These are phyloP conservation scores for Radopholus similis DNA, from an alignment of 1,140 invertebrate genomes.

Conservation along the genomic window DNA sequence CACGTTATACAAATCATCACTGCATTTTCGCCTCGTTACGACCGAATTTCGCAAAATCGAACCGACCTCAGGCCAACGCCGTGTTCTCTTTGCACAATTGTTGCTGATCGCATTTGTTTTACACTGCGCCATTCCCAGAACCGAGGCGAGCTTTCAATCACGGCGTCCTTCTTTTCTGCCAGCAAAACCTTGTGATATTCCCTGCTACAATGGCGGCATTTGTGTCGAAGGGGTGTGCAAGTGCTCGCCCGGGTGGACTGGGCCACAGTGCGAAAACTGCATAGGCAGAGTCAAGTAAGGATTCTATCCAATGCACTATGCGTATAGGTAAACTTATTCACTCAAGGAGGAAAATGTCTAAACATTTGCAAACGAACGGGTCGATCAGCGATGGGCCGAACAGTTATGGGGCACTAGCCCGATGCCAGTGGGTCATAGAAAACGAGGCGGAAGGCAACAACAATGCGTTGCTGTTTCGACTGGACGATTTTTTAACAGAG, in stretches of 20 bases:
- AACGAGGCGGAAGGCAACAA: slow-evolving; percentile 6
- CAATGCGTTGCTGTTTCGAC: slow-evolving; percentile 34
- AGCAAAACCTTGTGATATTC: slow-evolving; percentile 49
- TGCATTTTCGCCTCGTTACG: neutral
- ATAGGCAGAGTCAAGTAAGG: slow-evolving; percentile 47
- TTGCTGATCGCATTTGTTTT: no score
- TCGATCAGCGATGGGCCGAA: slow-evolving; percentile 46
- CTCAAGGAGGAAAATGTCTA: slow-evolving; percentile 23
- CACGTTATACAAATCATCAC: neutral
- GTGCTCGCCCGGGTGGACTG: slow-evolving; percentile 52
- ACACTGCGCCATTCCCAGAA: neutral
- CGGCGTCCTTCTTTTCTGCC: slow-evolving; percentile 13
- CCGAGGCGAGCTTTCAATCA: slow-evolving; percentile 23
- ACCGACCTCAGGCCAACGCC: no score
- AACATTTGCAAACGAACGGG: slow-evolving; percentile 27
- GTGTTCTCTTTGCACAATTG: no score
- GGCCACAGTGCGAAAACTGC: slow-evolving; percentile 54
- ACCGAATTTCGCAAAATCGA: neutral
- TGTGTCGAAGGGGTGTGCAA: slow-evolving; percentile 37
- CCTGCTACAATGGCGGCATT: slow-evolving; percentile 52
- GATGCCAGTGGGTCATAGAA: slow-evolving; percentile 58
- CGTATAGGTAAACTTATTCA: neutral
- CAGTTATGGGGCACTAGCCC: slow-evolving; percentile 48
- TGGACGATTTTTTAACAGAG: slow-evolving; percentile 55
- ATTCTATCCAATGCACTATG: neutral